phyloP scores from a whole-genome alignment of 2,113 vertebrate species.

The crab-eating macaque (Macaca fascicularis) region T2T-MFA8v1.1 NC_088395.1:79660501-79661000 shows the following conservation, averaged over 20 bases:
- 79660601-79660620: background rate
- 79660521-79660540: background rate
- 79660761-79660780: no score
- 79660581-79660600: background rate
- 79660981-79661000: no score
- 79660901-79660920: rapidly evolving
- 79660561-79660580: background rate
- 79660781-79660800: background rate
- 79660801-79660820: background rate
- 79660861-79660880: background rate
- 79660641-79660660: background rate
- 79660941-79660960: background rate
- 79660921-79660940: background rate
- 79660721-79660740: no score
- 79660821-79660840: background rate
- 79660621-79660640: background rate
- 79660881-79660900: no score
- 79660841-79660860: no score
- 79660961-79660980: background rate
- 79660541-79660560: background rate
- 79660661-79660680: background rate
- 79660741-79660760: background rate
- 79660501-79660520: background rate
- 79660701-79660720: background rate
- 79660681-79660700: background rate